Evolutionary conservation across 2,113 vertebrate species (phyloP).

Genomic region (Hyaena hyaena): DNA sequence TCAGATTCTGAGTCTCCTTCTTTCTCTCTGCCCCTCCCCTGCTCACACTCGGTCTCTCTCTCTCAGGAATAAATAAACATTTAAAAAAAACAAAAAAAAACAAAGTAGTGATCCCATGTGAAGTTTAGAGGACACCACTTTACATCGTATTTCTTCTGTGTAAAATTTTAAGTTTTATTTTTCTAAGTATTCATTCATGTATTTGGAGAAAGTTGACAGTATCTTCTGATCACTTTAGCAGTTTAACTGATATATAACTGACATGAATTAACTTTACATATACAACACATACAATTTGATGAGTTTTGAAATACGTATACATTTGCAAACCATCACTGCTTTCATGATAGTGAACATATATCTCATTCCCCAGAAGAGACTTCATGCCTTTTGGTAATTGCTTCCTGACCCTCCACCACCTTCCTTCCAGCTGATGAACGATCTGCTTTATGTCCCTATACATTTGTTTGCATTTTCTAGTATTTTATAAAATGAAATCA

Average conservation of each 20-base stretch:
- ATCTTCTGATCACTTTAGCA: neutral
- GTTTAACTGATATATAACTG: neutral
- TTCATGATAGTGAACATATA: neutral
- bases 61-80: too few relatives aligned
- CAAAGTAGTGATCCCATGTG: fast-evolving
- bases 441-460: neutral
- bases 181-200: neutral
- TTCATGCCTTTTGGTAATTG: neutral
- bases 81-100: too few relatives aligned
- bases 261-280: neutral
- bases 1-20: too few relatives aligned
- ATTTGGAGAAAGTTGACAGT: neutral
- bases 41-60: too few relatives aligned
- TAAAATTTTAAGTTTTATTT: neutral
- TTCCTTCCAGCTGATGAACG: neutral
- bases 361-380: neutral
- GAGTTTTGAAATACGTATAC: neutral
- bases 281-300: neutral
- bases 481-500: neutral
- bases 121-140: neutral
- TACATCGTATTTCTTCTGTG: neutral
- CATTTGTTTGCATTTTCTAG: neutral
- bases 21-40: too few relatives aligned
- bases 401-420: neutral
- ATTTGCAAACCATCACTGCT: neutral